Evolutionary conservation across 2,888 invertebrate species (phyloP).

Genomic region (Leptopilina drosophilae): DNA sequence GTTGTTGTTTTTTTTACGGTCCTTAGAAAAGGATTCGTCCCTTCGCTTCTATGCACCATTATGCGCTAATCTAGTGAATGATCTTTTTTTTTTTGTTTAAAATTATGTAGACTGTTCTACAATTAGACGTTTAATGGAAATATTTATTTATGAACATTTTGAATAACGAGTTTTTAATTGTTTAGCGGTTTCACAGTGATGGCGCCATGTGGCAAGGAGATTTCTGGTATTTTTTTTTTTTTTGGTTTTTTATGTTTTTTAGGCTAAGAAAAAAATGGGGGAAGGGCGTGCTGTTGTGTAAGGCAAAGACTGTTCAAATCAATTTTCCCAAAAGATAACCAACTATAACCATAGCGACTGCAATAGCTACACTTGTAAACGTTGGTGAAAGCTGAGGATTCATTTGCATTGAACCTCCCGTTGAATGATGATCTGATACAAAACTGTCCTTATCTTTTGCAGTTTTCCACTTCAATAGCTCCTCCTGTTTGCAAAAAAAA

Average conservation of each 20-base stretch:
- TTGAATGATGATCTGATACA: constrained; percentile 59
- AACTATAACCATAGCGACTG: constrained; percentile 71
- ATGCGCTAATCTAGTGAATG: constrained; percentile 23
- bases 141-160: constrained; percentile 37
- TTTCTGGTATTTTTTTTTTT: background rate
- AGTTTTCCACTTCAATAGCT: constrained; percentile 71
- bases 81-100: background rate
- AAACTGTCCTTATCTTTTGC: constrained; percentile 67
- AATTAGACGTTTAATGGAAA: constrained; percentile 34
- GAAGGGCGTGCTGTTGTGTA: constrained; percentile 66
- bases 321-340: constrained; percentile 75
- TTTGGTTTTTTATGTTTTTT: background rate
- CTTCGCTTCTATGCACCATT: constrained; percentile 18
- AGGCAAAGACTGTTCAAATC: constrained; percentile 71
- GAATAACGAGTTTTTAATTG: constrained; percentile 29
- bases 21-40: constrained; percentile 36
- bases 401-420: constrained; percentile 64
- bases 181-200: constrained; percentile 27
- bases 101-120: constrained; percentile 32
- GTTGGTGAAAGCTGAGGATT: constrained; percentile 58
- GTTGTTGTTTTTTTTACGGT: background rate
- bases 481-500: constrained; percentile 65
- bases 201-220: constrained; percentile 30
- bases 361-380: constrained; percentile 61
- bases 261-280: constrained; percentile 62